These are phyloP conservation scores for Brachionus manjavacas DNA, from an alignment of 1,140 invertebrate species.

Conservation along the genomic window DNA sequence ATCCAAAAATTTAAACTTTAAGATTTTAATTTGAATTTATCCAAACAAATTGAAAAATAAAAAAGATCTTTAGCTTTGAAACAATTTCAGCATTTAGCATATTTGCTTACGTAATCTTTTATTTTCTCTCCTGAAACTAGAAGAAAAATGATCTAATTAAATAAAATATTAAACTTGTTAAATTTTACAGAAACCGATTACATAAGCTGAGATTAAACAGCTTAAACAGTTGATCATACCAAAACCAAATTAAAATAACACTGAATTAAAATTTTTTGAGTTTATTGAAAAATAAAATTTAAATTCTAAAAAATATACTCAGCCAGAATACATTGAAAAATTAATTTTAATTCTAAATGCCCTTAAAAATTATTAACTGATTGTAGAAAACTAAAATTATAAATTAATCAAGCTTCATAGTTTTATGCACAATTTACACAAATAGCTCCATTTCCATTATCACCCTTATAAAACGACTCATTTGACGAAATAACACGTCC, in stretches of 20 bases:
- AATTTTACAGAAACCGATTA: background rate
- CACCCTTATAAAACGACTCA: conserved; percentile 38
- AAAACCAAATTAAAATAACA: no score
- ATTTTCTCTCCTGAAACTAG: background rate
- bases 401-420: background rate
- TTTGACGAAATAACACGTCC: background rate
- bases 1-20: background rate
- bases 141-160: background rate
- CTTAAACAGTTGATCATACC: no score
- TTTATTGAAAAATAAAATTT: conserved; percentile 21
- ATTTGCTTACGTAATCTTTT: background rate
- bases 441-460: background rate
- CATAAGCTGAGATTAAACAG: background rate
- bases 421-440: background rate
- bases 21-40: background rate
- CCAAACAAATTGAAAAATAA: background rate
- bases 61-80: background rate
- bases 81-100: background rate
- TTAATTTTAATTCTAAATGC: background rate
- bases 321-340: background rate
- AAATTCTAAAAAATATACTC: background rate
- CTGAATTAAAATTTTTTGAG: background rate
- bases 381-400: background rate
- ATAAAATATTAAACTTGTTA: background rate
- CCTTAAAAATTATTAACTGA: background rate